Evolutionary conservation across 2,797 vertebrate genomes (phyloP).

Genomic region (Sebastes jordani): DNA sequence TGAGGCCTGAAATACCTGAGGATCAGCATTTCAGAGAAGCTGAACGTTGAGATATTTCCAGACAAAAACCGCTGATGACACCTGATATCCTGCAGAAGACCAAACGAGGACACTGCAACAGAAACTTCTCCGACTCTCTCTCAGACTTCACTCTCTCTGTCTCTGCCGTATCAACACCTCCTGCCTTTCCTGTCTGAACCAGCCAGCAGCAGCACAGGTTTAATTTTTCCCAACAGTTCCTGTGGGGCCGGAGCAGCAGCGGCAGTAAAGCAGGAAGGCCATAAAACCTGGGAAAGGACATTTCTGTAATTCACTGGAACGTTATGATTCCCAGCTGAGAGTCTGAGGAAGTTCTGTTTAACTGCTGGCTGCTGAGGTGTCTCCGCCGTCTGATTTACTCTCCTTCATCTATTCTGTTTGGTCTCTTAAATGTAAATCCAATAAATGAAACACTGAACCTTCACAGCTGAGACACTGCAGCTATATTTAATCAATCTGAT

Average conservation of each 20-base stretch:
- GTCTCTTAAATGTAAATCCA: slow-evolving; percentile 28
- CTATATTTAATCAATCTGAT: background rate
- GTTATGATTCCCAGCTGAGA: slow-evolving; percentile 60
- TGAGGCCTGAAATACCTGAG: background rate
- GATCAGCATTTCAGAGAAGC: background rate
- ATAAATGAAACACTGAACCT: background rate
- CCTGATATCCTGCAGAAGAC: background rate
- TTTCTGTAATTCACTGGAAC: slow-evolving; percentile 66
- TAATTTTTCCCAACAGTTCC: slow-evolving; percentile 50
- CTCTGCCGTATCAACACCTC: background rate
- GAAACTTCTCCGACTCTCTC: background rate
- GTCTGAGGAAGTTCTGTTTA: slow-evolving; percentile 17
- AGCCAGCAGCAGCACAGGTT: slow-evolving; percentile 18
- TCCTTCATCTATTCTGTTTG: slow-evolving; percentile 30
- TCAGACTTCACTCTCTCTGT: background rate
- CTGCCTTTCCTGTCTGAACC: background rate
- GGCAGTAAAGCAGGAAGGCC: slow-evolving; percentile 40
- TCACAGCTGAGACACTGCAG: background rate
- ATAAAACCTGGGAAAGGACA: slow-evolving; percentile 53
- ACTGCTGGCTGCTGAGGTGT: slow-evolving; percentile 16
- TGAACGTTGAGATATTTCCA: background rate
- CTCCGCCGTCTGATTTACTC: slow-evolving; percentile 31
- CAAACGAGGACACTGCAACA: background rate
- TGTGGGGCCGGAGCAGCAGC: slow-evolving; percentile 37
- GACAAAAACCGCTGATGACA: background rate